Evolutionary conservation across 2,888 invertebrate species (phyloP).

Genomic region (Acrobasis consociella): DNA sequence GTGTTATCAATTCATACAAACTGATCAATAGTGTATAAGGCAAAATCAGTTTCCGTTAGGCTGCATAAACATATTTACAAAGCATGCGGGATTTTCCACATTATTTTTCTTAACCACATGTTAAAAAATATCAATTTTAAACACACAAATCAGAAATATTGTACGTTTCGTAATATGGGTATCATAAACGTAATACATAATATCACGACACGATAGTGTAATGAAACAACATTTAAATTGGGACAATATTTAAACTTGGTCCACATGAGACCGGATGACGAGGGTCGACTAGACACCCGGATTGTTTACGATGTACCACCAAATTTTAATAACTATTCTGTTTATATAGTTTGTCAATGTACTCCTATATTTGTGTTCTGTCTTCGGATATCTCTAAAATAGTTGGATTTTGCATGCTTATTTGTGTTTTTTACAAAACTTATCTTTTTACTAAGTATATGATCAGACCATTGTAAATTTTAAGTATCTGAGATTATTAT

Average conservation of each 20-base stretch:
- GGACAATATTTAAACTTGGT: constrained; percentile 50
- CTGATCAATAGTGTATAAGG: too few relatives aligned
- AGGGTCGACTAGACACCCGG: constrained; percentile 51
- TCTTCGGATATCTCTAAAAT: neutral
- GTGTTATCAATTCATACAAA: too few relatives aligned
- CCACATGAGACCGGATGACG: constrained; percentile 64
- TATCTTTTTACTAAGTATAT: too few relatives aligned
- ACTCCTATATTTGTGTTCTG: constrained; percentile 43
- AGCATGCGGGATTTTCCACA: too few relatives aligned
- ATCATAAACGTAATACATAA: neutral
- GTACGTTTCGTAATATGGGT: too few relatives aligned
- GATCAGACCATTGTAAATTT: too few relatives aligned
- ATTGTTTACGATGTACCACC: constrained; percentile 56
- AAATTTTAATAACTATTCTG: constrained; percentile 63
- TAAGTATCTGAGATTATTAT: too few relatives aligned
- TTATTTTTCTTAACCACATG: too few relatives aligned
- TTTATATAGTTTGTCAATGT: constrained; percentile 44
- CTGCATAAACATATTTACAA: too few relatives aligned
- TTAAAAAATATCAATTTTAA: neutral
- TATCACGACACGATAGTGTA: constrained; percentile 9
- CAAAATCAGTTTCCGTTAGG: too few relatives aligned
- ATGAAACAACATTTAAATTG: constrained; percentile 40
- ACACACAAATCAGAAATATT: neutral
- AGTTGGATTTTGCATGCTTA: neutral
- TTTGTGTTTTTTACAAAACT: too few relatives aligned